phyloP scores from a whole-genome alignment of 2,888 invertebrate genomes.

The Sceliomorpha sp. region DNA sequence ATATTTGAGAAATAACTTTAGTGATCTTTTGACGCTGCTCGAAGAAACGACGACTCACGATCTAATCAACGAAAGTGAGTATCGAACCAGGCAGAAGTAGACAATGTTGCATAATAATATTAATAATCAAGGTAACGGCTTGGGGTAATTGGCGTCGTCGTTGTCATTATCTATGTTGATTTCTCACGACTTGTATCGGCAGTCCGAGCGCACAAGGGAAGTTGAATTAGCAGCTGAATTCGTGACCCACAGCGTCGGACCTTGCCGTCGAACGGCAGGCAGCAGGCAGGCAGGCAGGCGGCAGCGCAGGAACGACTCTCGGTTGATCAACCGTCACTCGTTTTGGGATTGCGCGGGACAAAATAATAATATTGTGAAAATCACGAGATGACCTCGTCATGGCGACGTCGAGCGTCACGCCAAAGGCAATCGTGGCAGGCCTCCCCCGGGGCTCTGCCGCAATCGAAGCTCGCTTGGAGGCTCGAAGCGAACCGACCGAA shows the following conservation, averaged over 20 bases:
- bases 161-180: slow-evolving; percentile 39
- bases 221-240: slow-evolving; percentile 12
- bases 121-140: slow-evolving; percentile 28
- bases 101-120: slow-evolving; percentile 26
- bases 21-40: background rate
- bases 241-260: slow-evolving; percentile 14
- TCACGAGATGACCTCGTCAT: slow-evolving; percentile 62
- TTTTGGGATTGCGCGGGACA: slow-evolving; percentile 48
- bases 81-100: slow-evolving; percentile 19
- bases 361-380: slow-evolving; percentile 71
- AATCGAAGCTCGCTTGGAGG: slow-evolving; percentile 66
- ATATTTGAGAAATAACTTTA: too few relatives aligned
- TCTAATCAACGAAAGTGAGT: background rate
- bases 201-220: slow-evolving; percentile 3
- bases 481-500: slow-evolving; percentile 42
- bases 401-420: slow-evolving; percentile 37
- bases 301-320: slow-evolving; percentile 10
- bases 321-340: slow-evolving; percentile 30
- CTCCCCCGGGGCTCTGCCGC: slow-evolving; percentile 65
- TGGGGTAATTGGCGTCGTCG: slow-evolving; percentile 13
- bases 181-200: slow-evolving; percentile 51
- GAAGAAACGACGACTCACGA: slow-evolving; percentile 17
- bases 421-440: slow-evolving; percentile 38
- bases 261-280: slow-evolving; percentile 14
- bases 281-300: too few relatives aligned